Conservation (phyloP, 2,113 vertebrate genomes). For the Nesoenas mayeri region DNA sequence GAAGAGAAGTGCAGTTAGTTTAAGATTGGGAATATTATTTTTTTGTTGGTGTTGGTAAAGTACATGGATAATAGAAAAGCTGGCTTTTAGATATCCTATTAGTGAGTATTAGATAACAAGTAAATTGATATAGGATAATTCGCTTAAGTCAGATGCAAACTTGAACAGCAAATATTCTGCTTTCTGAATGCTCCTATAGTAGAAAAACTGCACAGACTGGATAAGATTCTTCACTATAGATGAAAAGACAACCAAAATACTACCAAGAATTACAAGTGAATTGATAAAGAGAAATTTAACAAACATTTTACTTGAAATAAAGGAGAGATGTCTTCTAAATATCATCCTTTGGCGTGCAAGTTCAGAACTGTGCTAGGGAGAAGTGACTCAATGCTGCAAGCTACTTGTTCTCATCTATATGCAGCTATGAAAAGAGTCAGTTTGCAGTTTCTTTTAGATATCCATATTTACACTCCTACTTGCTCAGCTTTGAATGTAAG, state of each 20-base stretch:
- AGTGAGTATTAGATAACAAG: not conserved
- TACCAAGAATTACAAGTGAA: not conserved
- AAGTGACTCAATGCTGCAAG: not conserved
- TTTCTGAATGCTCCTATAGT: not conserved
- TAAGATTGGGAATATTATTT: not conserved
- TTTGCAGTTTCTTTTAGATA: not conserved
- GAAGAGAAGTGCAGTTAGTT: not conserved
- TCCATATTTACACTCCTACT: not conserved
- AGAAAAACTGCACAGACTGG: not conserved
- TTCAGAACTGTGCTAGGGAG: not conserved
- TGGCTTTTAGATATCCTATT: not conserved
- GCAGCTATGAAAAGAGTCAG: not conserved
- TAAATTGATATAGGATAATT: not conserved
- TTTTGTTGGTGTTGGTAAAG: not conserved
- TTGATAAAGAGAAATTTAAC: not conserved
- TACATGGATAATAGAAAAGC: not conserved
- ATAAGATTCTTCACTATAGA: not conserved
- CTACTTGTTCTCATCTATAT: conserved; percentile 7
- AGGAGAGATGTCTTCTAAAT: not conserved
- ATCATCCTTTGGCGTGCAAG: conserved; percentile 18
- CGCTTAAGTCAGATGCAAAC: not conserved
- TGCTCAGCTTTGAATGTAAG: not conserved
- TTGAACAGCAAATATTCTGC: not conserved
- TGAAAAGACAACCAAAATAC: not conserved
- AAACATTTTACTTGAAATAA: not conserved